These are phyloP conservation scores for Wiebesia pumilae DNA, from an alignment of 1,140 invertebrate genomes.

Conservation along the genomic window DNA sequence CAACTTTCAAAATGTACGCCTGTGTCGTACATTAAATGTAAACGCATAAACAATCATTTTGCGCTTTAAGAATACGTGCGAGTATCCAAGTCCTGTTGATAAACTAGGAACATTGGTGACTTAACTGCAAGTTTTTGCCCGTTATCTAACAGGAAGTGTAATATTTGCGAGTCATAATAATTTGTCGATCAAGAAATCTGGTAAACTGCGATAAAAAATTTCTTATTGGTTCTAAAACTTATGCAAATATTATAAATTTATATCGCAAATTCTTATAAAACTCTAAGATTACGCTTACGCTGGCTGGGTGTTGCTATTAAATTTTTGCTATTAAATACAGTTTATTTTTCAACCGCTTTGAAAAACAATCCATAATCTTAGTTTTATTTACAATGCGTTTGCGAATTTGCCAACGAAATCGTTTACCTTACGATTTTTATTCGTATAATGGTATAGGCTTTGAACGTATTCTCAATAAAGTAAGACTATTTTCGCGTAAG, in stretches of 20 bases:
- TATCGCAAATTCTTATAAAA: neutral
- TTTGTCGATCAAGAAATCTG: slow-evolving; percentile 11
- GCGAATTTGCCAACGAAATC: neutral
- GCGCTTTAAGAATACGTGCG: neutral
- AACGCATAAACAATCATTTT: neutral
- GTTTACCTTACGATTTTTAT: neutral
- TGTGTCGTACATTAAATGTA: no score
- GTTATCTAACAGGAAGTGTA: neutral
- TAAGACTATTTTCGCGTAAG: neutral
- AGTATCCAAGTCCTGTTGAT: neutral
- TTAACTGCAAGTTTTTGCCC: neutral
- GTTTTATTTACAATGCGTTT: neutral
- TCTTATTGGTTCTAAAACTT: neutral
- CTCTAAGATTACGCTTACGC: neutral
- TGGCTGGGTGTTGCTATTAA: neutral
- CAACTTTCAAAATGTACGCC: no score
- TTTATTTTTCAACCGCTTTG: neutral
- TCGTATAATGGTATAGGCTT: neutral
- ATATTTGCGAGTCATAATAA: slow-evolving; percentile 10
- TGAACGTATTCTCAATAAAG: neutral
- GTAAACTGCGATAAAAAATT: neutral
- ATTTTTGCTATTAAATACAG: no score
- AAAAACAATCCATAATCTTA: neutral
- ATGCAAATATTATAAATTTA: slow-evolving; percentile 22
- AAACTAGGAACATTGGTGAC: neutral